A percentile compares a stretch with the other conserved stretches of the same genome.
phyloP scores from a whole-genome alignment of 2,888 invertebrate genomes.

The Polia nebulosa region DNA sequence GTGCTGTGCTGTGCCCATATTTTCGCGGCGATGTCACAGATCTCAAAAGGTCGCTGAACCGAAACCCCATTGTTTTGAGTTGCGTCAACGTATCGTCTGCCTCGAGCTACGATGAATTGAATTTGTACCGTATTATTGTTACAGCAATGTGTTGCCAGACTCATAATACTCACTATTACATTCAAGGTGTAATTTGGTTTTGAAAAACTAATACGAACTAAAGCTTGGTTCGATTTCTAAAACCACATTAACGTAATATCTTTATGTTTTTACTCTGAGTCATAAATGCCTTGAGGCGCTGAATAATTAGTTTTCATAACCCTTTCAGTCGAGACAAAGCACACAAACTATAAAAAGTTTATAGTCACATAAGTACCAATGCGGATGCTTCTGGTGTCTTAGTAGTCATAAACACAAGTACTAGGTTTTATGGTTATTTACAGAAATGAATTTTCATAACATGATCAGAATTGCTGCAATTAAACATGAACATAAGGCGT shows the following conservation, averaged over 20 bases:
- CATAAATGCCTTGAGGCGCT: slow-evolving; percentile 21
- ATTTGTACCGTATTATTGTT: slow-evolving; percentile 85
- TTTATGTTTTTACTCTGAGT: slow-evolving; percentile 15
- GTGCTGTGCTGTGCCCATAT: slow-evolving; percentile 83
- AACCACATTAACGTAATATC: slow-evolving; percentile 11
- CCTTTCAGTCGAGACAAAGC: slow-evolving; percentile 20
- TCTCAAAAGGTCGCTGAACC: slow-evolving; percentile 88
- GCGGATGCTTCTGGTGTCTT: slow-evolving; percentile 35
- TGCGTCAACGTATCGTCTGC: slow-evolving; percentile 89
- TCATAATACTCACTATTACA: slow-evolving; percentile 77
- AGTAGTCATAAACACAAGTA: not conserved
- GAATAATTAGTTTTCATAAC: slow-evolving; percentile 31
- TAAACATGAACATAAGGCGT: slow-evolving; percentile 35
- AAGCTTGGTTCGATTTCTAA: slow-evolving; percentile 34
- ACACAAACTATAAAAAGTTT: slow-evolving; percentile 21
- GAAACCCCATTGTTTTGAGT: slow-evolving; percentile 88
- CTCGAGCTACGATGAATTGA: slow-evolving; percentile 84
- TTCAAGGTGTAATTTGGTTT: slow-evolving; percentile 69
- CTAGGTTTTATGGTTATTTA: slow-evolving; percentile 1
- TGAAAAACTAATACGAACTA: slow-evolving; percentile 69
- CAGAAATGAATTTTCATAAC: slow-evolving; percentile 19
- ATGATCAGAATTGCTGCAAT: slow-evolving; percentile 29
- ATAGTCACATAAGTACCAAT: not conserved
- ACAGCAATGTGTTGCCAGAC: slow-evolving; percentile 80
- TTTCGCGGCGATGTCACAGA: slow-evolving; percentile 89